phyloP scores from a whole-genome alignment of 2,113 vertebrate species.

The Catharus minimus region DNA sequence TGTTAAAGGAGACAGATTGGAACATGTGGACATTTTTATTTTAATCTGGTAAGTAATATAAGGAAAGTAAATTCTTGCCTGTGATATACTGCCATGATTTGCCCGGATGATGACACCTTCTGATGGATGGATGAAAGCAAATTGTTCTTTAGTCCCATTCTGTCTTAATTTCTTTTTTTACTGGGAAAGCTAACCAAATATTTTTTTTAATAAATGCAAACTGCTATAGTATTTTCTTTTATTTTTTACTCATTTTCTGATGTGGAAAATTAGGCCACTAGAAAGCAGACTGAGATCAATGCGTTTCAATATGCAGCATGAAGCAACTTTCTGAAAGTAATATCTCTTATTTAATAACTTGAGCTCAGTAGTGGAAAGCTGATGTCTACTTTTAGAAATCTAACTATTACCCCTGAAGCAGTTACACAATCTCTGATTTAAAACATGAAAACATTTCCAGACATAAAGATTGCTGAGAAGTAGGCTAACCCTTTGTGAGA shows the following conservation, averaged over 20 bases:
- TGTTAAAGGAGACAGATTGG: not conserved
- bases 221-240: not conserved
- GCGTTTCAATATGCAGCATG: not conserved
- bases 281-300: not conserved
- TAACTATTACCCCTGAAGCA: not conserved
- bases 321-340: not conserved
- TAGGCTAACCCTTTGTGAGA: not conserved
- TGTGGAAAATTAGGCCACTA: not conserved
- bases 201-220: not conserved
- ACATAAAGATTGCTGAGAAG: not conserved
- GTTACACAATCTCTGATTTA: not conserved
- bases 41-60: not conserved
- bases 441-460: not conserved
- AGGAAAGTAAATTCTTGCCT: not conserved
- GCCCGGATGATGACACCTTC: not conserved
- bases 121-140: not conserved
- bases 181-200: not conserved
- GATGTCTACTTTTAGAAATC: not conserved
- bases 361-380: not conserved
- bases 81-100: not conserved
- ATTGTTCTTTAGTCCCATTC: not conserved
- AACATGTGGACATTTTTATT: not conserved
- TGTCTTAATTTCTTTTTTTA: not conserved
- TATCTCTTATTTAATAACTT: not conserved
- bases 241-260: not conserved